Base-by-base conservation (phyloP, 1,140 invertebrate species). In the Ceratitis capitata region DNA sequence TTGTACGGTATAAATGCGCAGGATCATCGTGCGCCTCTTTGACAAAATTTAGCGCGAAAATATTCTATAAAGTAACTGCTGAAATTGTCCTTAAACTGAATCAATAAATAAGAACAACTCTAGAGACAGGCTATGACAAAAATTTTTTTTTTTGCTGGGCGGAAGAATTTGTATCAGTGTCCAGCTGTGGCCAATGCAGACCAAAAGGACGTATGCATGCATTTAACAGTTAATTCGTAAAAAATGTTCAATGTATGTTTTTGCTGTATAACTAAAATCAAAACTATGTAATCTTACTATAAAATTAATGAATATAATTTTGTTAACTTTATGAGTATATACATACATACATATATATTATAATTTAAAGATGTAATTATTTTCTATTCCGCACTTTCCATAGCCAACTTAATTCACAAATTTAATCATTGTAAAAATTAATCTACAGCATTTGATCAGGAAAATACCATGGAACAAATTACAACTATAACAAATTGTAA, bases 401-500 rank as follows among this genome's bases (percentile, higher is more conserved):
- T n/a, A n/a, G n/a, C n/a, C n/a, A n/a, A n/a, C n/a, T n/a, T n/a
- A n/a, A n/a, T n/a, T n/a, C n/a, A n/a, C n/a, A n/a, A n/a, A n/a
- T n/a, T n/a, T n/a, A 64, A 10, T 35, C 29, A 6, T 16, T 32
- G 29, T 29, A 32, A 64, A 12, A 35, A 9, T 64, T 64, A 6
- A 64, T 64, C 23, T 23, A 26, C 6, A 49, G 14, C 14, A 49
- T 49, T 49, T 49, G 58, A 64, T 64, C 58, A 61, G 32, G 32
- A 12, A 64, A 26, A 23, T 12, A 64, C 23, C 26, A 64, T 69
- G 19, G 39, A 14, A 56, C 9, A 5, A 69, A 78, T 47, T 45
- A 78, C 39, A 78, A 78, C 32, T 45, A 78, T 78, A 78, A 78
- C 83, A 58, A 58, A 84, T 56, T 58, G 83, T 26, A 84, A 84